Base-by-base conservation (phyloP, 2,113 vertebrate species). In the Leiothrix lutea region DNA sequence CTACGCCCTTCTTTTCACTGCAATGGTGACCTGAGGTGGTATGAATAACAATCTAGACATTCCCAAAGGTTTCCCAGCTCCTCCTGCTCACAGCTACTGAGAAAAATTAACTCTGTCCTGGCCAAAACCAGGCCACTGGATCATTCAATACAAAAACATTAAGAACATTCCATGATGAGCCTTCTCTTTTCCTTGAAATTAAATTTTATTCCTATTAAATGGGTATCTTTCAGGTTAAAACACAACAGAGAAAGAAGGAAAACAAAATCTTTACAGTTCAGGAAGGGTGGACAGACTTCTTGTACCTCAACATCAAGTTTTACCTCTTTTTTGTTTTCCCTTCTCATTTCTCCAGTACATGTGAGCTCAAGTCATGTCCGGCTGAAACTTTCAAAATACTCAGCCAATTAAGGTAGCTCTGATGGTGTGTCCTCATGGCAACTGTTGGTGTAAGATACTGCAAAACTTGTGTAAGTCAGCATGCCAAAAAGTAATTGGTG, bases 401-500 rank as follows among this genome's bases (percentile, higher is more conserved):
- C 86, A 95, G 53, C 80, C 94, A 97, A 77, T 96, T 97, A 97
- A 70, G 47, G 44, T 77, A 92, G 88, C 81, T 88, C 79, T 97
- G 90, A 57, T 80, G 42, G 33, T 58, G 22, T 90, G 54, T 61
- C 74, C 72, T 93, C 83, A 65, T 58, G 47, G 80, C 86, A 97
- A 91, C 77, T 82, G 71, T 33, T 86, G 20, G 75, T 92, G 96
- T 92, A 94, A 97, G 97, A 96, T 91, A 80, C 65, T 73, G 26
- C 40, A n/a, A 65, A 92, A 96, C 42, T 93, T 87, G 28, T 75
- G 69, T 80, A 89, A 97, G 58, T 88, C 83, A 93, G 86, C 54
- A 94, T 91, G 90, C 80, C 82, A 95, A 91, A 95, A 97, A 95
- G 54, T 67, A 97, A 97, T 96, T 92, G 84, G 64, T 97, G 94